These are phyloP conservation scores for Stenolophus ochropezus DNA, from an alignment of 2,888 invertebrate genomes.

Conservation along the genomic window DNA sequence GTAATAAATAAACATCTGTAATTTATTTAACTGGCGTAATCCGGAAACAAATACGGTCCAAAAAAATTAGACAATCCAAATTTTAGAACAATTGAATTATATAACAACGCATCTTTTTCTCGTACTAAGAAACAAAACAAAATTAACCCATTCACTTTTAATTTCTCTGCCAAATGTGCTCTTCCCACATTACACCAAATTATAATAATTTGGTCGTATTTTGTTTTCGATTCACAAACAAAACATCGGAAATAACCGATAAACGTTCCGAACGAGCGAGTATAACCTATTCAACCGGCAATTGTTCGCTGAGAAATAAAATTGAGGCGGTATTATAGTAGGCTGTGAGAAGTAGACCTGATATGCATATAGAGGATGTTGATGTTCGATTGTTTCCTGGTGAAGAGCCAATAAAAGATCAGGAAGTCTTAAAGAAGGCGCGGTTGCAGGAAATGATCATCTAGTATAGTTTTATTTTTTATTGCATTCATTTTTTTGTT, in stretches of 20 bases:
- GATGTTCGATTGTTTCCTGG: slow-evolving; percentile 26
- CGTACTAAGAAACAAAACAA: background rate
- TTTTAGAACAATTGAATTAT: slow-evolving; percentile 16
- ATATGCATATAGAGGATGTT: slow-evolving; percentile 34
- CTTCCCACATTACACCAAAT: slow-evolving; percentile 7
- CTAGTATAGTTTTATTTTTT: background rate
- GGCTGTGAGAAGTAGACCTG: slow-evolving; percentile 42
- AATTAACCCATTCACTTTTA: slow-evolving; percentile 2
- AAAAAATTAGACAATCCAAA: background rate
- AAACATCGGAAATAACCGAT: slow-evolving; percentile 41
- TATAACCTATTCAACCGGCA: slow-evolving; percentile 16
- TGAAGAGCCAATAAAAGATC: background rate
- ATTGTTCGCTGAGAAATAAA: slow-evolving; percentile 22
- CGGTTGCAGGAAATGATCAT: background rate
- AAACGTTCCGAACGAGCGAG: slow-evolving; percentile 35
- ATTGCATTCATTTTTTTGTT: background rate
- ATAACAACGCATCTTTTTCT: background rate
- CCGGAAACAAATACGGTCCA: background rate
- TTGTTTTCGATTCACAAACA: slow-evolving; percentile 27
- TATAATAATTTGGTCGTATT: background rate
- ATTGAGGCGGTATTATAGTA: slow-evolving; percentile 8
- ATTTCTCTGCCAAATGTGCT: background rate
- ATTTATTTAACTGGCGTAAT: background rate
- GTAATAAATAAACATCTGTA: background rate
- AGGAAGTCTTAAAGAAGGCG: slow-evolving; percentile 13